Evolutionary conservation across 2,113 vertebrate genomes (phyloP), one percentile per base, ranked within the genome.

Genomic region (Psilopsiagon aurifrons): DNA sequence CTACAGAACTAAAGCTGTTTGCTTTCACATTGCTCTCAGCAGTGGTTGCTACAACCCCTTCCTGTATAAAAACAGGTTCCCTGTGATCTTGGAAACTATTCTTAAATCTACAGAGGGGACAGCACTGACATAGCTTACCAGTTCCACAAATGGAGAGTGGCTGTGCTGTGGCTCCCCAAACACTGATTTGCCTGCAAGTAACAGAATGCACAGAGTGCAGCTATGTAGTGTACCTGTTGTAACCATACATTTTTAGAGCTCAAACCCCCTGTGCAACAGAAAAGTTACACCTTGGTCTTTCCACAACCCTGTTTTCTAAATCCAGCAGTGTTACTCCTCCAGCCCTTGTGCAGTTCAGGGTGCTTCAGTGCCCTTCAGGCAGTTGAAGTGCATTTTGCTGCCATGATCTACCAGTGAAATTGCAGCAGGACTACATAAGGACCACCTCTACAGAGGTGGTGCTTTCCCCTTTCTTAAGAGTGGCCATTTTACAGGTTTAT

Each of bases 101-200:
- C 31, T 44, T 44, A 55, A 46, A 28, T 28, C 47, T 81, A 20
- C 31, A 59, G 37, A 54, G 31, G 43, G 43, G 6, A 35, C 47
- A 86, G 31, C 7, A 9, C 59, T 73, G 59, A 3, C 43, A 41
- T 19, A 28, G 24, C 7, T 89, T 44, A 43, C 1, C 67, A 68
- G 68, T 52, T 80, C 31, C 63, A 41, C 29, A 44, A 28, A 46
- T 0, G 2, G 14, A 69, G 28, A 19, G 29, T 27, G 37, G 20
- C 52, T 80, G 51, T 10, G 33, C n/a, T 33, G 15, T 25, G 63
- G 13, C 12, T 27, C 46, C 43, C 31, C 43, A 33, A 52, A 43
- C 6, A 3, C 52, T 4, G 18, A 0, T 52, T 28, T 4, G 0
- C 33, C 33, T 11, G 9, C 8, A 8, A 18, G 43, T 2, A 22